phyloP scores from a whole-genome alignment of 64 coral and sea anemone species.

The Pocillopora damicornis region DNA sequence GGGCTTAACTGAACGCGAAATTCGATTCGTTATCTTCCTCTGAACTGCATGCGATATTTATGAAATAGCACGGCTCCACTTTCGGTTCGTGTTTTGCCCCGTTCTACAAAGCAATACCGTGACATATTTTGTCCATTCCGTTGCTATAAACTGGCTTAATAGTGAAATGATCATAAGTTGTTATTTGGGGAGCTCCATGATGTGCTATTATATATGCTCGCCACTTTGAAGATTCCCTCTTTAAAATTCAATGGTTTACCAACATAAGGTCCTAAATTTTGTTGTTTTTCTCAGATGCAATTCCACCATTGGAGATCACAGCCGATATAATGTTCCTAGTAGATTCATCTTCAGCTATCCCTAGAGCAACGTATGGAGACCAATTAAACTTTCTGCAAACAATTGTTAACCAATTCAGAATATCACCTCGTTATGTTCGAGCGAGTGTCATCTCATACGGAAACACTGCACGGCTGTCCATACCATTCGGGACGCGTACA shows the following conservation, averaged over 20 bases:
- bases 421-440: slow-evolving; percentile 49
- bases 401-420: slow-evolving; percentile 15
- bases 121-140: too few species aligned
- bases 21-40: too few species aligned
- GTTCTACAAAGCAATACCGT: too few species aligned
- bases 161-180: too few species aligned
- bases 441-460: slow-evolving; percentile 35
- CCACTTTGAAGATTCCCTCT: too few species aligned
- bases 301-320: slow-evolving; percentile 31
- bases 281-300: slow-evolving; percentile 10
- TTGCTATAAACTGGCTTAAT: too few species aligned
- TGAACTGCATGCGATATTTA: too few species aligned
- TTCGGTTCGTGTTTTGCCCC: too few species aligned
- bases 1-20: too few species aligned
- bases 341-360: slow-evolving; percentile 43
- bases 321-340: slow-evolving; percentile 53
- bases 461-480: slow-evolving; percentile 22
- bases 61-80: too few species aligned
- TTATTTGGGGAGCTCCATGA: too few species aligned
- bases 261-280: not conserved
- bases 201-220: too few species aligned
- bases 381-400: slow-evolving; percentile 35
- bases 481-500: slow-evolving; percentile 34
- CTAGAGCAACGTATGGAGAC: slow-evolving; percentile 3
- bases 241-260: not conserved